Evolutionary conservation across 2,113 vertebrate genomes (phyloP).

Genomic region (Pristiophorus japonicus): DNA sequence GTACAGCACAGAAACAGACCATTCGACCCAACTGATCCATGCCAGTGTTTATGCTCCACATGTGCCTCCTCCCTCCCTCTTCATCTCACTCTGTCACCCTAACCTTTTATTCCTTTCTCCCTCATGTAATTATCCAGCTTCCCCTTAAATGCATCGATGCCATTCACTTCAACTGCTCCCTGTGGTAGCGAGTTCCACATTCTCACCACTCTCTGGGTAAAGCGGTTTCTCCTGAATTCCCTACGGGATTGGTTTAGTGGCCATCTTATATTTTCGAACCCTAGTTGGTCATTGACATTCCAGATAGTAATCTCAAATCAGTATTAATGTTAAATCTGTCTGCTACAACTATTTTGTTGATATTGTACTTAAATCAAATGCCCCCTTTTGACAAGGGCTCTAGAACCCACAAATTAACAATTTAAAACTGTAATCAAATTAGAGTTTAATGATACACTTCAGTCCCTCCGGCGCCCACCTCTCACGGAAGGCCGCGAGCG

Average conservation of each 20-base stretch:
- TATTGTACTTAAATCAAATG: no score
- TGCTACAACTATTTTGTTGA: no score
- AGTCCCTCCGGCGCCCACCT: no score
- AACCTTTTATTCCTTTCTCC: neutral
- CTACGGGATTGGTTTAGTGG: neutral
- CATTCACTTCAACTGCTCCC: neutral
- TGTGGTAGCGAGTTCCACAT: neutral
- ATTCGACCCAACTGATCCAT: neutral
- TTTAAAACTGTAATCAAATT: no score
- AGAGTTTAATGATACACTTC: no score
- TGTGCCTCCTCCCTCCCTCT: no score
- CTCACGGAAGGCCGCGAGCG: no score
- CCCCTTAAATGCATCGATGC: neutral
- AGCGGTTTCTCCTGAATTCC: neutral
- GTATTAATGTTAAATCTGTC: neutral
- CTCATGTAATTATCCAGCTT: neutral
- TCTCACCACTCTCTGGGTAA: neutral
- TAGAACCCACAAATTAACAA: no score
- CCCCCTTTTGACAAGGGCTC: no score
- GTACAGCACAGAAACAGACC: neutral
- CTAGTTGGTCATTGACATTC: neutral
- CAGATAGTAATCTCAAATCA: neutral
- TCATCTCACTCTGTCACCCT: no score
- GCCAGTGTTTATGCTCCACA: neutral
- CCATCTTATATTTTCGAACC: neutral